Evolutionary conservation across 2,113 vertebrate genomes (phyloP), one percentile per base, ranked within the genome.

Genomic region (Odontophorus gujanensis): DNA sequence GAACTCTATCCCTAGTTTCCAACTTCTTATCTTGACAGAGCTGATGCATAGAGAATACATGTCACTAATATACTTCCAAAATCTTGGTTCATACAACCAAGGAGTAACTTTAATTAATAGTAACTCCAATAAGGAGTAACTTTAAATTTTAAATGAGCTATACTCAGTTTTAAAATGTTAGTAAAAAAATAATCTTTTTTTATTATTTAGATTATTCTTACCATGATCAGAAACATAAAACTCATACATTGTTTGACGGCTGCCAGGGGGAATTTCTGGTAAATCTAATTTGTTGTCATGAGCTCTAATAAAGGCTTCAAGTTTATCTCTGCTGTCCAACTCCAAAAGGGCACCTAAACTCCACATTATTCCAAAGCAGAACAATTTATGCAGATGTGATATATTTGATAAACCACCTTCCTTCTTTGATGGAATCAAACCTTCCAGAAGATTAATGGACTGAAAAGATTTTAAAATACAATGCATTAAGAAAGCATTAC

Each of bases 281-380:
- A 98, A 96, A 59, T 97, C 91, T 92, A 98, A 84, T 75, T 96
- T 96, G 57, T 93, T 96, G 53, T 87, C 74, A 12, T 97, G 97
- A 38, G 8, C 68, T 71, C 97, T 96, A 30, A 98, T 71, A 90
- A 97, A 98, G 53, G 65, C 68, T 95, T 98, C 98, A 68, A 98
- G 95, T 74, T 97, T 98, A 18, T 97, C 97, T 93, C 97, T 95
- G 84, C 84, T 93, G 3, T 98, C 98, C 61, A 98, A 4, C 77
- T 98, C 98, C 86, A 98, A 66, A 72, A 98, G 97, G 40, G 98
- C 97, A 55, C 98, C 98, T 77, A 98, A 95, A 93, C 98, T 98
- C 98, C 98, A 98, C 97, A 98, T 98, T 1, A 98, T 58, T 68
- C 96, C 96, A 73, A 98, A 98, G 47, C 87, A 97, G 93, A 98